A percentile compares a stretch with the other conserved stretches of the same genome.
phyloP scores from a whole-genome alignment of 2,888 invertebrate species.

The Mesorhabditis sp. region DNA sequence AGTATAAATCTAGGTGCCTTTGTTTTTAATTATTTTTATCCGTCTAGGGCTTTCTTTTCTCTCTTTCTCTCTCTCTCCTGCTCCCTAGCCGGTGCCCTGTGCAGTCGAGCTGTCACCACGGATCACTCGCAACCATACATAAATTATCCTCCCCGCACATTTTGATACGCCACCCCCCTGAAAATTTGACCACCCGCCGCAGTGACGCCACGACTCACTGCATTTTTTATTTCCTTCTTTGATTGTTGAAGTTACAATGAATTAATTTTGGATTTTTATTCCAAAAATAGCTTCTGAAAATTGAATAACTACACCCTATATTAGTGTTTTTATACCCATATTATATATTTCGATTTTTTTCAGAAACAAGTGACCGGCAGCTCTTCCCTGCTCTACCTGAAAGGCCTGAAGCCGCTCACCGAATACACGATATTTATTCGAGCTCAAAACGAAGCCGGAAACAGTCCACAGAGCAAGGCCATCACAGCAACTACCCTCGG shows the following conservation, averaged over 20 bases:
- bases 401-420: slow-evolving; percentile 29
- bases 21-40: no score
- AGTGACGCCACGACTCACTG: not conserved
- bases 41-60: no score
- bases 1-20: no score
- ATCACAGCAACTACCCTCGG: slow-evolving; percentile 39
- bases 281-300: no score
- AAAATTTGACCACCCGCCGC: no score
- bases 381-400: slow-evolving; percentile 25
- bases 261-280: no score
- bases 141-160: not conserved
- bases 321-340: not conserved
- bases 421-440: slow-evolving; percentile 34
- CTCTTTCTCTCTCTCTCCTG: no score
- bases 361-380: slow-evolving; percentile 28
- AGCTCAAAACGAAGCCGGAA: slow-evolving; percentile 44
- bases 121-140: slow-evolving; percentile 1
- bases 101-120: not conserved
- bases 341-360: slow-evolving; percentile 13
- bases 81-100: no score
- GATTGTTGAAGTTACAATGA: no score
- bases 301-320: no score
- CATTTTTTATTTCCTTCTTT: not conserved
- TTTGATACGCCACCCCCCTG: no score
- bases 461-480: slow-evolving; percentile 31